Evolutionary conservation across 2,113 vertebrate species (phyloP).

Genomic region (Caranx ignobilis): DNA sequence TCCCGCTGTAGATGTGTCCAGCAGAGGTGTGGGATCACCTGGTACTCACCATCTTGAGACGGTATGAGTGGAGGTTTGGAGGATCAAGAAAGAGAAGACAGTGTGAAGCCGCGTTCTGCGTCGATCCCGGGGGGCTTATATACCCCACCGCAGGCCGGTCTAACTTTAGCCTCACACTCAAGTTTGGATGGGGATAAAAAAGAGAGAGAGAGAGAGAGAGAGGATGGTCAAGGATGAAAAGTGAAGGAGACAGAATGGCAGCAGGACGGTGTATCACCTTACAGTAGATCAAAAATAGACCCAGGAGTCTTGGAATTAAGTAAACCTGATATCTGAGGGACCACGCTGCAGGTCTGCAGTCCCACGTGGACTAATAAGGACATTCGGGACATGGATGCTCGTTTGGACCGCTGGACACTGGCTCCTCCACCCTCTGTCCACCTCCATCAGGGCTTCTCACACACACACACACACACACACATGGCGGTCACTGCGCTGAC

Average conservation of each 20-base stretch:
- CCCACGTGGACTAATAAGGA: slow-evolving; percentile 87
- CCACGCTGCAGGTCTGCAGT: slow-evolving; percentile 57
- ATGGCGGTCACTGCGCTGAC: slow-evolving; percentile 18
- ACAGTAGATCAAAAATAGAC: slow-evolving; percentile 85
- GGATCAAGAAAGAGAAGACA: slow-evolving; percentile 81
- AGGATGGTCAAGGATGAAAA: slow-evolving; percentile 62
- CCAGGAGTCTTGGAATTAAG: slow-evolving; percentile 84
- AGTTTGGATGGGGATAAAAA: slow-evolving; percentile 82
- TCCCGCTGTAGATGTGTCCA: slow-evolving; percentile 49
- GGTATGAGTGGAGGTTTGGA: slow-evolving; percentile 78
- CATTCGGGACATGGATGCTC: slow-evolving; percentile 76
- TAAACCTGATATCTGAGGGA: slow-evolving; percentile 82
- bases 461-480: slow-evolving; percentile 36
- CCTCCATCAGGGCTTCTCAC: slow-evolving; percentile 39
- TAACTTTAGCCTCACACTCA: slow-evolving; percentile 86
- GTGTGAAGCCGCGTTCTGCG: slow-evolving; percentile 79
- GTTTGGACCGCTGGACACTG: slow-evolving; percentile 67
- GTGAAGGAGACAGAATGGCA: slow-evolving; percentile 76
- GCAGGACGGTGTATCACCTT: slow-evolving; percentile 79
- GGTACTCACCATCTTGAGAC: slow-evolving; percentile 86
- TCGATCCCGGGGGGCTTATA: slow-evolving; percentile 78
- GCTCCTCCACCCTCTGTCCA: slow-evolving; percentile 55
- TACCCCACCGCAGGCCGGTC: slow-evolving; percentile 69
- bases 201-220: slow-evolving; percentile 47
- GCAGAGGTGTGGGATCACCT: slow-evolving; percentile 47